Base-by-base conservation (phyloP, 2,113 vertebrate species). In the Tamias sibiricus region DNA sequence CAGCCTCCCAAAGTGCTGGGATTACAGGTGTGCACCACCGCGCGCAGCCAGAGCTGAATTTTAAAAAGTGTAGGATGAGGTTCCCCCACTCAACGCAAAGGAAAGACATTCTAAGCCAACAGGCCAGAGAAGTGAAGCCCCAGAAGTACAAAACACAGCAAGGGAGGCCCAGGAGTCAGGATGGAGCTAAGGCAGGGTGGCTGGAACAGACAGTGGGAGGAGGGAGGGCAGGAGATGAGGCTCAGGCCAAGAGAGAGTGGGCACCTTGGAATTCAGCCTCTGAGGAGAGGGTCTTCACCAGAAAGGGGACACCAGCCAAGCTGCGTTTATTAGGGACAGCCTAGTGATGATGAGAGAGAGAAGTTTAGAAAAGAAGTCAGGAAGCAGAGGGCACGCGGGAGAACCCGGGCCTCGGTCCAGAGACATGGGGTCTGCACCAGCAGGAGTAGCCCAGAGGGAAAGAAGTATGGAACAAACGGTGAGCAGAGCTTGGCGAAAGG, bases 141-240 rank as follows among this genome's bases (percentile, higher is more conserved):
- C 0, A 32, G 59, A 44, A 47, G 35, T 8, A 3, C 4, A 68
- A 71, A 87, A n/a, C 1, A 80, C 1, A 80, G 17, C 12, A n/a
- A 49, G 59, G 8, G 37, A 49, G 20, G 22, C 49, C 4, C 76
- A 40, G 10, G 49, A 37, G 42, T n/a, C 42, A 37, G 1, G 54
- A 62, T 8, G n/a, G 75, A 77, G 90, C 37, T 84, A 13, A 5
- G 10, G 49, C 22, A 28, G 14, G 2, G 28, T n/a, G 40, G 84
- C 40, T 16, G 11, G 37, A 26, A 44, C 1, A 57, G 19, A 69
- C 11, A 64, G 5, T 3, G 4, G 32, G 40, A 52, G 28, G 6
- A 2, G 16, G 26, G 26, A 6, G 1, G 8, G 5, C 4, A 2
- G 9, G n/a, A 30, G 49, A 4, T 12, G 1, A 83, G 28, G 8